Evolutionary conservation across 2,113 vertebrate species (phyloP).

Genomic region (Podocnemis expansa): DNA sequence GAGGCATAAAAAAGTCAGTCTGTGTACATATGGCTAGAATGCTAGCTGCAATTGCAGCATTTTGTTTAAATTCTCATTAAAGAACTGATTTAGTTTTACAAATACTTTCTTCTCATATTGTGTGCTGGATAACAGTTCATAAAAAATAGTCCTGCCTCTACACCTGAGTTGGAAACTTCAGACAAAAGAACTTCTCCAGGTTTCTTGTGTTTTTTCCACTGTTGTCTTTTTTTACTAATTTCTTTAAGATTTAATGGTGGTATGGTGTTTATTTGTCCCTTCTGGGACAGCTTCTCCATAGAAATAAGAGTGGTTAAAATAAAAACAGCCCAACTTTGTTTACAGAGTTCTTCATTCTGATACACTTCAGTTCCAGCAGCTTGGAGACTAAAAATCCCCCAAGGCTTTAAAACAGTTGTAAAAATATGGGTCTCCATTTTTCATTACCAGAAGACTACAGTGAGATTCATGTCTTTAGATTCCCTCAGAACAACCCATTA

Average conservation of each 20-base stretch:
- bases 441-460: background rate
- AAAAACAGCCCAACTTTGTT: background rate
- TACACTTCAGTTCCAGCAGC: slow-evolving; percentile 38
- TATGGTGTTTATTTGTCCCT: background rate
- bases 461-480: background rate
- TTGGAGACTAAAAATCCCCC: slow-evolving; percentile 8
- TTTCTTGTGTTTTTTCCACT: slow-evolving; percentile 12
- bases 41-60: background rate
- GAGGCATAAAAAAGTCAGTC: background rate
- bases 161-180: background rate
- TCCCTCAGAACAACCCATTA: background rate
- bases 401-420: slow-evolving; percentile 31
- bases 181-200: background rate
- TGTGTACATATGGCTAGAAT: background rate
- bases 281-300: background rate
- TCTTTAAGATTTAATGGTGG: background rate
- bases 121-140: background rate
- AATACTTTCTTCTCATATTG: background rate
- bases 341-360: slow-evolving; percentile 10
- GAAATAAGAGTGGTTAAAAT: slow-evolving; percentile 6
- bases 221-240: background rate
- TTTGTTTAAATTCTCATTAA: background rate
- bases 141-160: background rate
- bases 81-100: background rate
- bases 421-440: background rate